A percentile compares a stretch with the other conserved stretches of the same genome.
Evolutionary conservation across 2,797 vertebrate genomes (phyloP).

Genomic region (Falco biarmicus): DNA sequence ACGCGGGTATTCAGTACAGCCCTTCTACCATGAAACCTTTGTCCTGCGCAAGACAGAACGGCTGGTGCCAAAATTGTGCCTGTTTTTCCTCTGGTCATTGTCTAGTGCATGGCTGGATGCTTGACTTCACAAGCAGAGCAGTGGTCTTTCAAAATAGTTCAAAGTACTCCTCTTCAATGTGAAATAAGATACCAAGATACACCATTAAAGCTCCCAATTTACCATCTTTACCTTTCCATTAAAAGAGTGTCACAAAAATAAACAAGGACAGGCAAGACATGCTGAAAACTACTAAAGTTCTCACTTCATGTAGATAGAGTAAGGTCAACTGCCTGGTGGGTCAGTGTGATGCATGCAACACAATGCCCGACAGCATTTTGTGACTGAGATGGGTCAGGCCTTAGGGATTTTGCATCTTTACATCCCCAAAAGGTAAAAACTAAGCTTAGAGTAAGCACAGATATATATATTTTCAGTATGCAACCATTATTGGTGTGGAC

Average conservation of each 20-base stretch:
- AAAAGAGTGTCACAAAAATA: background rate
- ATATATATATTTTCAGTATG: background rate
- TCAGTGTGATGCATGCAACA: background rate
- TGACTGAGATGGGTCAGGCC: background rate
- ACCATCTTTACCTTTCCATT: background rate
- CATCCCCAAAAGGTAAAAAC: background rate
- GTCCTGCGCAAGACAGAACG: fast-evolving
- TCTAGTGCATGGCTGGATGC: background rate
- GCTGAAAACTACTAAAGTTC: background rate
- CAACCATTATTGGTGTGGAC: background rate
- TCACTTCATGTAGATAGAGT: background rate
- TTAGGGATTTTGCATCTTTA: background rate
- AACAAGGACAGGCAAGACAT: background rate
- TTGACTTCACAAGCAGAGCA: background rate
- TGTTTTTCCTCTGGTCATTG: background rate
- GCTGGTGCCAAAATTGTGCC: background rate
- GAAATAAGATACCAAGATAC: background rate
- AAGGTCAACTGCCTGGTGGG: background rate
- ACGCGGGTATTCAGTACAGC: fast-evolving
- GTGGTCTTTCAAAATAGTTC: background rate
- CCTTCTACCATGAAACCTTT: background rate
- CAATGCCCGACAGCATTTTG: background rate
- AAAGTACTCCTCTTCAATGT: background rate
- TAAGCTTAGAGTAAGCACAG: background rate
- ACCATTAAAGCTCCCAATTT: background rate